Base-by-base conservation (phyloP, 1,140 invertebrate genomes). In the Bactericera cockerelli region DNA sequence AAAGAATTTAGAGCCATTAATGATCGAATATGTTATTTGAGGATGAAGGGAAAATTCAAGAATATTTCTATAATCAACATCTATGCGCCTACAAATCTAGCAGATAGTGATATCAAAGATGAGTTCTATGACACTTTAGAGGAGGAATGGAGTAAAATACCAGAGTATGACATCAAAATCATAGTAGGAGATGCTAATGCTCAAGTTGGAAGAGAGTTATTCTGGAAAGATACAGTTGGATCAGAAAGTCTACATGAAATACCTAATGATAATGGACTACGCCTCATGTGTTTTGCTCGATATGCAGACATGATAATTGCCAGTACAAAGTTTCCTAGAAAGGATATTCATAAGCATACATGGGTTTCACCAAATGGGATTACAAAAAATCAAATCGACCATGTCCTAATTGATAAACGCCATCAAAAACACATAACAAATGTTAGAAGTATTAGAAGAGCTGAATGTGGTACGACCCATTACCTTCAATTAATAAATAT, bases 191-290 rank as follows among this genome's bases (percentile, higher is more conserved):
- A 64, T 25, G n/a, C 38, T 8, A 64, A 62, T 59, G 58, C 63
- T n/a, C 54, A 62, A 39, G 36, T 59, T 22, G 61, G 61, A 26
- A 59, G 21, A 58, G 63, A 63, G 39, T 11, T 54, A 26, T 28
- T 28, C 19, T 56, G 42, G 33, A 56, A 39, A 58, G 19, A 13
- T 42, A 61, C 58, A 39, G 62, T 70, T 62, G n/a, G 70, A 61
- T 53, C 72, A 56, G 42, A 73, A 59, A 56, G 69, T 65, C 39
- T 60, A 63, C 62, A 72, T 61, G 10, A 56, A 31, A 11, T n/a
- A 21, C 36, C 58, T 10, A 64, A 64, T 60, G 62, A 62, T 19
- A 65, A 65, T 61, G 64, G 62, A 8, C 19, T 59, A 26, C 57
- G 61, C 38, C 42, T 65, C n/a, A 53, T 61, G 31, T 57, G 61